These are phyloP conservation scores for Anticlea derivata DNA, from an alignment of 2,888 invertebrate genomes.

Conservation along the genomic window DNA sequence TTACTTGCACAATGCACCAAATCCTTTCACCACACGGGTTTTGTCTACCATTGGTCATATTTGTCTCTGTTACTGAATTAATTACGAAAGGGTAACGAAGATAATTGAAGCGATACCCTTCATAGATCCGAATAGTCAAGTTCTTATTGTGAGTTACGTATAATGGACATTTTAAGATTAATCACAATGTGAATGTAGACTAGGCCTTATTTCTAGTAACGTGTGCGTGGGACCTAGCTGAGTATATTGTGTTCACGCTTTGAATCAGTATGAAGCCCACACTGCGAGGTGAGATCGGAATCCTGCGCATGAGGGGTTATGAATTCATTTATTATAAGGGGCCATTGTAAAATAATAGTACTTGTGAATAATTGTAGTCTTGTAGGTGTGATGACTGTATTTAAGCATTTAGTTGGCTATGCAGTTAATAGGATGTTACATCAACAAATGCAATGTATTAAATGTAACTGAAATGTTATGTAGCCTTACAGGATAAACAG, in stretches of 20 bases:
- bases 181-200: not conserved
- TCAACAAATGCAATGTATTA: not conserved
- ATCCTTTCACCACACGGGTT: too few species aligned
- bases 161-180: too few species aligned
- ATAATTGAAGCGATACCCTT: too few species aligned
- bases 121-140: too few species aligned
- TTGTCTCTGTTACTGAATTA: too few species aligned
- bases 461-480: too few species aligned
- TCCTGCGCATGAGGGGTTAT: conserved; percentile 7
- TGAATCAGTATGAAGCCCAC: conserved; percentile 18
- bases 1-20: too few species aligned
- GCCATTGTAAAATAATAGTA: conserved; percentile 13
- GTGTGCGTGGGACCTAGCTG: conserved; percentile 21
- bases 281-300: conserved; percentile 6
- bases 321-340: conserved; percentile 16
- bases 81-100: too few species aligned
- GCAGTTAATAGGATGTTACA: not conserved
- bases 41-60: too few species aligned
- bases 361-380: conserved; percentile 7
- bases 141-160: too few species aligned
- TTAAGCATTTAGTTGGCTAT: conserved; percentile 6
- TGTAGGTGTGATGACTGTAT: conserved; percentile 1
- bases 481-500: too few species aligned
- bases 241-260: conserved; percentile 17
- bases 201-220: not conserved